Evolutionary conservation across 2,113 vertebrate species (phyloP).

Genomic region (Camelus bactrianus): DNA sequence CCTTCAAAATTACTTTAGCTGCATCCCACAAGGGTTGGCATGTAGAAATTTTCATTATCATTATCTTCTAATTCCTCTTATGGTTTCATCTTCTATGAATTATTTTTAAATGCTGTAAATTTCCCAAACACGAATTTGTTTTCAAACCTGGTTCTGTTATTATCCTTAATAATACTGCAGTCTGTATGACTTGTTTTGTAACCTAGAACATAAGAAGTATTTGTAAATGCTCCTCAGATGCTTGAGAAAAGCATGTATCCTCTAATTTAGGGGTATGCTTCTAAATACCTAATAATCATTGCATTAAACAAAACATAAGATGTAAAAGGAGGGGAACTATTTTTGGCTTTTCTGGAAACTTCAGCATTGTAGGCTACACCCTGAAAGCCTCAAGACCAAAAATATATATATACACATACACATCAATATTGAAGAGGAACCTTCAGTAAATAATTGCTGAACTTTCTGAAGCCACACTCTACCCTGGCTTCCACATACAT

Average conservation of each 20-base stretch:
- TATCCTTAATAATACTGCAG: neutral
- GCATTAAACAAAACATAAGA: neutral
- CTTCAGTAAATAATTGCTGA: neutral
- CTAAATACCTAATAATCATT: neutral
- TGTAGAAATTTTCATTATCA: neutral
- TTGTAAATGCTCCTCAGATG: neutral
- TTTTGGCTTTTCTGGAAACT: neutral
- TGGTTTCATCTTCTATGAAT: neutral
- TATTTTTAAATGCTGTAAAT: neutral
- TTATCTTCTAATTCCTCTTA: neutral
- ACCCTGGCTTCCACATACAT: neutral
- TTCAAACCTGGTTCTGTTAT: neutral
- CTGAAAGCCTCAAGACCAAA: neutral
- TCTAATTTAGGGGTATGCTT: neutral
- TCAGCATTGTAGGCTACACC: neutral
- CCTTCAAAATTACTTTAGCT: neutral
- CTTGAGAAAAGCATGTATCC: neutral
- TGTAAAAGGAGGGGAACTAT: neutral
- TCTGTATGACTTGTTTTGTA: neutral
- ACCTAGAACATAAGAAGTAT: neutral
- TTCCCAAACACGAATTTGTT: neutral
- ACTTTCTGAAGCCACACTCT: neutral
- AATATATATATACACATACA: too few relatives aligned
- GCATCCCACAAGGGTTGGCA: neutral
- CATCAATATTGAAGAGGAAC: neutral